Base-by-base conservation (phyloP, 2,888 invertebrate species). In the Eupithecia exiguata region DNA sequence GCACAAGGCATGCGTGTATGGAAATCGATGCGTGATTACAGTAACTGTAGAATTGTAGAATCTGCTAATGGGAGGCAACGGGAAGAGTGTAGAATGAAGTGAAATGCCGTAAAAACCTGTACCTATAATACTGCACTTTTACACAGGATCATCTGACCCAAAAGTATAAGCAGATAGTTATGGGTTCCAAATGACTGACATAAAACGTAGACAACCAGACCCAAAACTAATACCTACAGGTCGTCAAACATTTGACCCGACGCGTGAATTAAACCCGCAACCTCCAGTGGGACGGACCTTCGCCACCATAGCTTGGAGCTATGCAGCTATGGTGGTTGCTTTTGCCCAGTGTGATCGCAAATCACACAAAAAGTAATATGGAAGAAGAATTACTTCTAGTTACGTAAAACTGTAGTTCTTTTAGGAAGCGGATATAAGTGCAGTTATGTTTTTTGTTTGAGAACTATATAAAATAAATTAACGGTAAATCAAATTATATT, bases 1-100 rank as follows among this genome's bases (percentile, higher is more conserved):
- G 58, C 21, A 63, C 68, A 76, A 74, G 70, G 38, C 65, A 71
- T 75, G 73, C 70, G 72, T 72, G 70, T 72, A 76, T 76, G 69
- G 58, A 70, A 70, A 74, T 72, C 61, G 46, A 46, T 69, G 71
- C 71, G 36, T 71, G 61, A 70, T 72, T 25, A 43, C n/a, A n/a
- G 14, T n/a, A 36, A 38, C 72, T 69, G 38, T 66, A 43, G 65
- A 65, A 38, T 38, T 38, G 38, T 65, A 36, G 62, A 35, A 18
- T 58, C 58, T 58, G 62, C 35, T 35, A 62, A 62, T 35, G 18
- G 35, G 2, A 62, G 35, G 7, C 25, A 58, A 58, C 58, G 58
- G 25, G 25, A 58, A 53, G 21, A 53, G 53, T 12, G 21, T 53
- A 21, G 10, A 53, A 53, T 9, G n/a, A 16, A 49, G 2, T 53